Conservation (phyloP, 2,113 vertebrate species). For the Propithecus coquereli region DNA sequence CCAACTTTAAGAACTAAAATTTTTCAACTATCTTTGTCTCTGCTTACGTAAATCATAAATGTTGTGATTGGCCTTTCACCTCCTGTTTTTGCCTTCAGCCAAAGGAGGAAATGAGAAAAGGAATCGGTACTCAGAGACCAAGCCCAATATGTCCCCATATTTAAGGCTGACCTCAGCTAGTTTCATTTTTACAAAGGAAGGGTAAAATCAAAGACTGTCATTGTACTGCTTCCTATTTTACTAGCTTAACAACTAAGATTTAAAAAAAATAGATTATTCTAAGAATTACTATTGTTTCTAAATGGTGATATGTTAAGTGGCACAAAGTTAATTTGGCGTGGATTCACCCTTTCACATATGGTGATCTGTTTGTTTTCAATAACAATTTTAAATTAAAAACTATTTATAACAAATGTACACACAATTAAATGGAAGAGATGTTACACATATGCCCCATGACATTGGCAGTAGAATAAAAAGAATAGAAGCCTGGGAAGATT, state of each 20-base stretch:
- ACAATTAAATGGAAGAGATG: not conserved
- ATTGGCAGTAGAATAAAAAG: not conserved
- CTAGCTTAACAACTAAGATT: not conserved
- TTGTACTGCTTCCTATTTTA: slow-evolving; percentile 5
- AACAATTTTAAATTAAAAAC: not conserved
- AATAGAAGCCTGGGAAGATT: not conserved
- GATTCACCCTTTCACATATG: not conserved
- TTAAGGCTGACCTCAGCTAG: slow-evolving; percentile 44
- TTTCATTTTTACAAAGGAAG: slow-evolving; percentile 52
- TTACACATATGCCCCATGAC: not conserved
- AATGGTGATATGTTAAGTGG: not conserved
- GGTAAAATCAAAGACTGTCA: slow-evolving; percentile 34
- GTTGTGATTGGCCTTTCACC: not conserved
- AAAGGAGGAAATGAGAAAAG: slow-evolving; percentile 66
- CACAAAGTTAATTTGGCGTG: not conserved
- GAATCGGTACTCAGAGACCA: slow-evolving; percentile 19
- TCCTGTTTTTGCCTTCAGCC: slow-evolving; percentile 49
- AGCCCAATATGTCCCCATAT: not conserved
- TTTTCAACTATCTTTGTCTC: not conserved
- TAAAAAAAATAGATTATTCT: not conserved
- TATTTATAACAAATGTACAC: not conserved
- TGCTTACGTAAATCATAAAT: not conserved
- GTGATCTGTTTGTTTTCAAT: not conserved
- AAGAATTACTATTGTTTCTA: not conserved
- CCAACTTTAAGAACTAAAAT: slow-evolving; percentile 4